These are phyloP conservation scores for Metellina segmentata DNA, from an alignment of 2,888 invertebrate species.

Conservation along the genomic window DNA sequence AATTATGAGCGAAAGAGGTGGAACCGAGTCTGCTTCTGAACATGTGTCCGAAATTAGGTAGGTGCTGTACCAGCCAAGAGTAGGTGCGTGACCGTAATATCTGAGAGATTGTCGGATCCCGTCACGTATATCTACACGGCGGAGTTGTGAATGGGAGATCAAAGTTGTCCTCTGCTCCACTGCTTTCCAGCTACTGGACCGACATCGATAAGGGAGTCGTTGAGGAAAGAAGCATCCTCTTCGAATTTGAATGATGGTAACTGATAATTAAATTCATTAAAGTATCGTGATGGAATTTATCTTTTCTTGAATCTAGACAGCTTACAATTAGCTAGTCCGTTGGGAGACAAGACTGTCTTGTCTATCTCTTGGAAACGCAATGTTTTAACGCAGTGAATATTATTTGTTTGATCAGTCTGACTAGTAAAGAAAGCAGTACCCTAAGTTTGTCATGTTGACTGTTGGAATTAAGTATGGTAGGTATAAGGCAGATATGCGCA, in stretches of 20 bases:
- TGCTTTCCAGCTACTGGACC: neutral
- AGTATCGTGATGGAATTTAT: conserved; percentile 6
- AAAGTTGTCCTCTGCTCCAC: neutral
- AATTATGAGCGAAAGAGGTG: neutral
- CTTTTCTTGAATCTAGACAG: conserved; percentile 4
- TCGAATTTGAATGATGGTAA: neutral
- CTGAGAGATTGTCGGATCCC: neutral
- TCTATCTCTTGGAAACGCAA: neutral
- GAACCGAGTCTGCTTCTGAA: neutral
- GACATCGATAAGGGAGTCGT: neutral
- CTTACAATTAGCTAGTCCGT: neutral
- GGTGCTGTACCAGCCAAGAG: neutral
- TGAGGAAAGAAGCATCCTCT: neutral
- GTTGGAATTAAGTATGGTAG: too few species aligned
- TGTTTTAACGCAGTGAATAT: neutral
- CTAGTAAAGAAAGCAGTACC: too few species aligned
- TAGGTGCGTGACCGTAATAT: neutral
- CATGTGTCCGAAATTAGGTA: neutral
- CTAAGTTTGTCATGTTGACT: too few species aligned
- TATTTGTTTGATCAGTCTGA: too few species aligned
- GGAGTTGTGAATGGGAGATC: too few species aligned
- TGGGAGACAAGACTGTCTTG: neutral
- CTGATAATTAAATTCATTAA: neutral
- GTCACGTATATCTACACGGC: too few species aligned
- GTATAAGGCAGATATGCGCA: too few species aligned